Evolutionary conservation across 2,113 vertebrate species (phyloP).

Genomic region (Melanocharis versteri): DNA sequence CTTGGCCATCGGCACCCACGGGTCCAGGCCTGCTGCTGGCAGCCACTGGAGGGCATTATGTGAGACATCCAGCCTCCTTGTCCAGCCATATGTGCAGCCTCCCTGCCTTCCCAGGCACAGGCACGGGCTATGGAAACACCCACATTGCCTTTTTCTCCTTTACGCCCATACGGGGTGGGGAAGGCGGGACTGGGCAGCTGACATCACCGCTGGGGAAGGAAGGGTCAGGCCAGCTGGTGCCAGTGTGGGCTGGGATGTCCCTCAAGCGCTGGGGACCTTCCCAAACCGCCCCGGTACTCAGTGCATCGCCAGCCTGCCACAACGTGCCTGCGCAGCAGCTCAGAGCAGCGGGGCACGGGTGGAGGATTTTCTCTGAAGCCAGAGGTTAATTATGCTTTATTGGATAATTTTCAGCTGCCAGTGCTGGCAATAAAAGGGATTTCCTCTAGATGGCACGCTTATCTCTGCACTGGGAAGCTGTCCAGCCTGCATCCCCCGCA

Average conservation of each 20-base stretch:
- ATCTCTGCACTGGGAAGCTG: conserved; percentile 29
- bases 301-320: fast-evolving
- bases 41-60: not conserved
- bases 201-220: not conserved
- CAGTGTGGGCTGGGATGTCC: not conserved
- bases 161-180: fast-evolving
- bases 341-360: not conserved
- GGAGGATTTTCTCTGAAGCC: conserved; percentile 46
- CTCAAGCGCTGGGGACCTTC: fast-evolving
- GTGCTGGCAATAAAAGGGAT: conserved; percentile 33
- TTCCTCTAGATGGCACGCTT: conserved; percentile 68
- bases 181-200: not conserved
- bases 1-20: not conserved
- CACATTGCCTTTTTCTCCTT: not conserved
- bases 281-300: fast-evolving
- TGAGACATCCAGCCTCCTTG: not conserved
- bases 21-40: not conserved
- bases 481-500: not conserved
- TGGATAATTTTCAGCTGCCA: conserved; percentile 60
- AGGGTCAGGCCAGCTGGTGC: not conserved
- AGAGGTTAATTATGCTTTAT: conserved; percentile 57
- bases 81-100: fast-evolving
- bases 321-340: not conserved
- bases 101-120: not conserved
- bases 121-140: fast-evolving